These are phyloP conservation scores for Spodoptera litura DNA, from an alignment of 1,140 invertebrate genomes.

Conservation along the genomic window DNA sequence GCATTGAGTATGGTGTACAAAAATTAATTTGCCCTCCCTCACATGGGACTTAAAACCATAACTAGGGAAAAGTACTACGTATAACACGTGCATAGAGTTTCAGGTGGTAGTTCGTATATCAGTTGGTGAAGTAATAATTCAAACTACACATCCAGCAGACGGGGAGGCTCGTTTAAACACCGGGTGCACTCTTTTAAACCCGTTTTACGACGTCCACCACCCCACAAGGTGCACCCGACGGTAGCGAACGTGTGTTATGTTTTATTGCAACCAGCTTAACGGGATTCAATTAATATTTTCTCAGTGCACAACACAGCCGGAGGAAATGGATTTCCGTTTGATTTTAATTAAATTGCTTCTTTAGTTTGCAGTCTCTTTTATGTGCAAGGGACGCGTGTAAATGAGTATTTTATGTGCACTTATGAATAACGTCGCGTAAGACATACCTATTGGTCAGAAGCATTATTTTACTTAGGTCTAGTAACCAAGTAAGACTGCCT, in stretches of 20 bases:
- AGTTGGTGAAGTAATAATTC: conserved; percentile 45
- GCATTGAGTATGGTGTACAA: too few relatives aligned
- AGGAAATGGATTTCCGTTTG: conserved; percentile 32
- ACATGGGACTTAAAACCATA: too few relatives aligned
- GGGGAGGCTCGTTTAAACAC: conserved; percentile 44
- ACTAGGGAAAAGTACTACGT: too few relatives aligned
- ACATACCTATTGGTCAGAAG: too few relatives aligned
- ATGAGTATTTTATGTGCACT: background rate
- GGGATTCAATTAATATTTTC: conserved; percentile 40
- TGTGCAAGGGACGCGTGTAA: background rate
- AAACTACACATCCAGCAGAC: conserved; percentile 17
- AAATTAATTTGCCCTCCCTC: too few relatives aligned
- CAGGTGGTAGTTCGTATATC: conserved; percentile 8
- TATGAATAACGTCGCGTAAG: background rate
- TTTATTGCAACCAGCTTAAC: conserved; percentile 39
- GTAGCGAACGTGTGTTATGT: conserved; percentile 21
- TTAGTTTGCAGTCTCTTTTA: background rate
- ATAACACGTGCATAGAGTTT: background rate
- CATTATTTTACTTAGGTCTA: too few relatives aligned
- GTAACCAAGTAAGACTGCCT: too few relatives aligned
- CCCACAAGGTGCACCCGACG: background rate
- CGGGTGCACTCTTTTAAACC: conserved; percentile 45
- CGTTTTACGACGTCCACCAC: conserved; percentile 50
- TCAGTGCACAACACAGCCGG: conserved; percentile 5
- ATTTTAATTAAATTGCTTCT: conserved; percentile 10